Base-by-base conservation (phyloP, 2,888 invertebrate species). In the Tenthredo notha region DNA sequence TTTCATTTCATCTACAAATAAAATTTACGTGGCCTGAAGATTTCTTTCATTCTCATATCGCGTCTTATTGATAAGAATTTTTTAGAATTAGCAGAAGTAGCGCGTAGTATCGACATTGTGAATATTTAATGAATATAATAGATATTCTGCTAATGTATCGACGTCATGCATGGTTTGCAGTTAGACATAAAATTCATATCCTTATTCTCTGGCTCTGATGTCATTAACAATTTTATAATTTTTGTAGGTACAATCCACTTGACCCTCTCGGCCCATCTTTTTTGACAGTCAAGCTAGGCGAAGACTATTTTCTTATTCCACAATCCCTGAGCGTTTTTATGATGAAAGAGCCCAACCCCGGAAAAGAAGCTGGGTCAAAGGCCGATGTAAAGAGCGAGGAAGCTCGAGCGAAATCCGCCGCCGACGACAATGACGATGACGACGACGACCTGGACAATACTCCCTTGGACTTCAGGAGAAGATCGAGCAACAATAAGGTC, bases 221-320 rank as follows among this genome's bases (percentile, higher is more conserved):
- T 78, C 21, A 84, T 65, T 84, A 58, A 84, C 84, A 47, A 84
- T 33, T 89, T 89, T 90, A 86, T 90, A 82, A 85, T 90, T 90
- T 90, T 92, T 89, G 54, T 92, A 92, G 92, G 91, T 92, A 80
- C 90, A 90, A 90, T 88, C 89, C 89, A 75, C 88, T 89, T 86
- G 92, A 92, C 85, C 88, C 92, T 84, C 90, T 91, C 86, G 92
- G 89, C 83, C 87, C 91, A 84, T 87, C 90, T 84, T 91, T 90
- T 89, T 90, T 91, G 89, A 91, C 90, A 89, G 90, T 92, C 82
- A 91, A 90, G 83, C 87, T 92, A 90, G 92, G 90, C 85, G 90
- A 92, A 25, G 91, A 92, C 87, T 91, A 90, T 88, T 92, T 91
- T 89, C 91, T 90, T 87, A 90, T 92, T 85, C 92, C 91, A 50